Conservation (phyloP, 2,113 vertebrate species). For the Seriola rivoliana region DNA sequence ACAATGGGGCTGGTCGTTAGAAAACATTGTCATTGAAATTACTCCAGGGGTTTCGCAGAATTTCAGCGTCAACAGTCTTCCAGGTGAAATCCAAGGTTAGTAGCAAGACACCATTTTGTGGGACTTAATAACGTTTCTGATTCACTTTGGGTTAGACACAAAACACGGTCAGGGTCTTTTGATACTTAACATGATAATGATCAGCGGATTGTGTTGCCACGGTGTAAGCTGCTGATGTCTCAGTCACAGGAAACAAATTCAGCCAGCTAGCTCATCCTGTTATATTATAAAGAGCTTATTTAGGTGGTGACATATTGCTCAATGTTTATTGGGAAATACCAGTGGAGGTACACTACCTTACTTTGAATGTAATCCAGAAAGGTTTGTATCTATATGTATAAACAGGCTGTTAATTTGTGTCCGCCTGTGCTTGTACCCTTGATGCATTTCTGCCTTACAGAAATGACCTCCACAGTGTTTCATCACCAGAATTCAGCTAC, state of each 20-base stretch:
- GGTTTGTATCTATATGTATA: neutral
- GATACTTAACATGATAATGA: neutral
- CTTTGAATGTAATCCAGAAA: neutral
- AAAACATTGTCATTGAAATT: neutral
- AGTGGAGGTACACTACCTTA: neutral
- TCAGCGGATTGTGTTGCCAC: neutral
- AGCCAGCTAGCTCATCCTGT: neutral
- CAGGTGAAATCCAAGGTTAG: neutral
- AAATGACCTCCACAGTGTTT: slow-evolving; percentile 1
- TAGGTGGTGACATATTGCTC: neutral
- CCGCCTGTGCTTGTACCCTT: neutral
- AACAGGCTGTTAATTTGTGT: neutral
- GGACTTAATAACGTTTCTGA: neutral
- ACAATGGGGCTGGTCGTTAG: neutral
- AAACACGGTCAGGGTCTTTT: no score
- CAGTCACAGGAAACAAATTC: neutral
- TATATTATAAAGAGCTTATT: neutral
- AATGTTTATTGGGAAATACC: neutral
- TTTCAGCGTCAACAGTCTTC: no score
- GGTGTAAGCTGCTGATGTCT: neutral
- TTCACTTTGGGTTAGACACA: no score
- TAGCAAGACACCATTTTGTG: neutral
- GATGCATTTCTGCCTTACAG: slow-evolving; percentile 8
- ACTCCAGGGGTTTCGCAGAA: neutral
- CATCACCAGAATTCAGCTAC: neutral